Conservation (phyloP, 2,113 vertebrate species). For the Anarhynchus alexandrinus region DNA sequence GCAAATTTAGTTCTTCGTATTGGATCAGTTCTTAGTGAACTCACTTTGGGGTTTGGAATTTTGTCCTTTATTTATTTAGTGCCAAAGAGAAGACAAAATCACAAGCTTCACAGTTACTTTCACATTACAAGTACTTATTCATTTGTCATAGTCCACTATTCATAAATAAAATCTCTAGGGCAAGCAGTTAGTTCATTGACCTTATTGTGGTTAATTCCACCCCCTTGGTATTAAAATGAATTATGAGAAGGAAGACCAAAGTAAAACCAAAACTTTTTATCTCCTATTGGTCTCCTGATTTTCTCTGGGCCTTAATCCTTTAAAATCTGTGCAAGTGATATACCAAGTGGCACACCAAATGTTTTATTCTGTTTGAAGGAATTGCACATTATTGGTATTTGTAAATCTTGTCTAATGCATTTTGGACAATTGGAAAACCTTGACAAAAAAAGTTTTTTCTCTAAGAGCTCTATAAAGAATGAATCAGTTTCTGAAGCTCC, state of each 20-base stretch:
- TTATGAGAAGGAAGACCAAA: not conserved
- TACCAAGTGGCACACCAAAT: not conserved
- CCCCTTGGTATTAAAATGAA: not conserved
- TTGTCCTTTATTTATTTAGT: not conserved
- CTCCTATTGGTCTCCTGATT: not conserved
- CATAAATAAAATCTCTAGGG: not conserved
- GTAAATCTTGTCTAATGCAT: not conserved
- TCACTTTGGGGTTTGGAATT: not conserved
- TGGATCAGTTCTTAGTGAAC: not conserved
- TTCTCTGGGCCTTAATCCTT: not conserved
- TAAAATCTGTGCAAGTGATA: not conserved
- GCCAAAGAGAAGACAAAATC: not conserved
- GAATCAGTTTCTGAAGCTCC: not conserved
- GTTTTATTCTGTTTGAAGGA: not conserved
- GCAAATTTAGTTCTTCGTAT: not conserved
- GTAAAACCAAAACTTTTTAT: not conserved
- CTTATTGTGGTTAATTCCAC: not conserved
- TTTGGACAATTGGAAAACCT: not conserved
- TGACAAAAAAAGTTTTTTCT: not conserved
- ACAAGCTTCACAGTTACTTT: not conserved
- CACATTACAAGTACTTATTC: not conserved
- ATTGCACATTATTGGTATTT: not conserved
- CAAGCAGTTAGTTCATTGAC: not conserved
- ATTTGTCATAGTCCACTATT: not conserved
- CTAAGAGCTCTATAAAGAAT: not conserved